Percentiles rank a stretch among this genome's conserved stretches.
These are phyloP conservation scores for Drosophila pseudotalamancana DNA, from an alignment of 2,888 invertebrate genomes.

Conservation along the genomic window DNA sequence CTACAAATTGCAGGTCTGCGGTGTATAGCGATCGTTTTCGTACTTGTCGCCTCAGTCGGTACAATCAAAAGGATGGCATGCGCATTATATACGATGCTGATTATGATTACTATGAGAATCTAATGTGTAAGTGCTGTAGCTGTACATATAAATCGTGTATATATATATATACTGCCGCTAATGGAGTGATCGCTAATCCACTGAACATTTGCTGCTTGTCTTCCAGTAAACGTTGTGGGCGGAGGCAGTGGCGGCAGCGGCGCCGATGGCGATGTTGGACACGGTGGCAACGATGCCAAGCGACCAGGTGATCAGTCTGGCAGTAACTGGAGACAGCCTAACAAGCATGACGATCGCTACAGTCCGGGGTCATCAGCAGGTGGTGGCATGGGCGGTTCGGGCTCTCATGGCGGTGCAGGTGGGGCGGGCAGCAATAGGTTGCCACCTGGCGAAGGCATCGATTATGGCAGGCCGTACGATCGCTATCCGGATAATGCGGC, in stretches of 20 bases:
- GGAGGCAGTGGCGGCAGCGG: constrained; percentile 74
- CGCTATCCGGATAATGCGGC: constrained; percentile 77
- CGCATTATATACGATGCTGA: constrained; percentile 95
- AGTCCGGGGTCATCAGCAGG: constrained; percentile 81
- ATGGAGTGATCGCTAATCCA: constrained; percentile 44
- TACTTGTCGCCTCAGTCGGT: constrained; percentile 93
- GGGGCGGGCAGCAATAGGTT: constrained; percentile 71
- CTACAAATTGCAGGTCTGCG: constrained; percentile 87
- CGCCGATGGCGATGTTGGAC: constrained; percentile 63
- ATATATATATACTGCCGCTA: constrained; percentile 45
- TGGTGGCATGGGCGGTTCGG: constrained; percentile 79
- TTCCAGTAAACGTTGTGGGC: constrained; percentile 84
- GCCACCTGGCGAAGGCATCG: constrained; percentile 73
- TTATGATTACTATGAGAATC: constrained; percentile 96
- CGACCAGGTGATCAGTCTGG: constrained; percentile 80
- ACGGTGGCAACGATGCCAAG: constrained; percentile 69
- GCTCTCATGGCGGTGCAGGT: constrained; percentile 79
- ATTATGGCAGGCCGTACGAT: constrained; percentile 81
- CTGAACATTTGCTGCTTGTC: constrained; percentile 10
- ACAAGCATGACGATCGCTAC: constrained; percentile 86
- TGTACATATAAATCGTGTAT: too few species aligned
- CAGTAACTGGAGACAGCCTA: constrained; percentile 82
- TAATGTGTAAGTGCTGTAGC: constrained; percentile 91
- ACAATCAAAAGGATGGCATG: constrained; percentile 94
- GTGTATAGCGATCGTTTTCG: constrained; percentile 94